phyloP scores from a whole-genome alignment of 2,113 vertebrate species.

The Baryphthengus martii region DNA sequence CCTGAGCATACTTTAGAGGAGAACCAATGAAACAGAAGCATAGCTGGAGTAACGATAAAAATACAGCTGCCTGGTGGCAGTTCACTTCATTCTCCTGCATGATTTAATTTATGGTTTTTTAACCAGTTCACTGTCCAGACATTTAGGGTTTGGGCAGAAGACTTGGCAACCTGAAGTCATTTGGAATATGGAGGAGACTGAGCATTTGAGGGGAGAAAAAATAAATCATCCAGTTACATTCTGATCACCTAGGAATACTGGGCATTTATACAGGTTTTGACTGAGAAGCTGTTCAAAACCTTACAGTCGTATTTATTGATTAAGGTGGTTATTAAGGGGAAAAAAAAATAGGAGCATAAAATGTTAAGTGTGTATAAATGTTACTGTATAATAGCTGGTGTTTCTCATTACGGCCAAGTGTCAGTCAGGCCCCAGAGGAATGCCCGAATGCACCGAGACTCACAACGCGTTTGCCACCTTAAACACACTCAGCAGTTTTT shows the following conservation, averaged over 20 bases:
- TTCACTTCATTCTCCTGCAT: background rate
- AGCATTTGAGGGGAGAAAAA: background rate
- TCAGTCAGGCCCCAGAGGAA: background rate
- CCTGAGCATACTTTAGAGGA: background rate
- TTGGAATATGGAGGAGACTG: background rate
- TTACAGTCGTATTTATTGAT: background rate
- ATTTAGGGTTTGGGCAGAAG: background rate
- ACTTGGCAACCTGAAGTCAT: background rate
- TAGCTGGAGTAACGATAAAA: background rate
- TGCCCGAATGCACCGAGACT: background rate
- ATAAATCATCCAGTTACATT: background rate
- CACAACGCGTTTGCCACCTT: background rate
- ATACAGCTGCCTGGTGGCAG: background rate
- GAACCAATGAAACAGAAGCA: background rate
- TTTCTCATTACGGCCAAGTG: background rate
- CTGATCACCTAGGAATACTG: background rate
- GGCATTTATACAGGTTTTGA: background rate
- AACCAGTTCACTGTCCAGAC: background rate
- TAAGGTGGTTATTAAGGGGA: background rate
- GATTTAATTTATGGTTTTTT: background rate
- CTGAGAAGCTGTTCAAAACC: background rate
- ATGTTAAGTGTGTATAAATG: background rate
- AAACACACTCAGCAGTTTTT: background rate
- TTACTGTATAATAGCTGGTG: background rate
- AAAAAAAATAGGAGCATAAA: fast-evolving